These are phyloP conservation scores for Hemitrygon akajei DNA, from an alignment of 2,797 vertebrate species.

Conservation along the genomic window DNA sequence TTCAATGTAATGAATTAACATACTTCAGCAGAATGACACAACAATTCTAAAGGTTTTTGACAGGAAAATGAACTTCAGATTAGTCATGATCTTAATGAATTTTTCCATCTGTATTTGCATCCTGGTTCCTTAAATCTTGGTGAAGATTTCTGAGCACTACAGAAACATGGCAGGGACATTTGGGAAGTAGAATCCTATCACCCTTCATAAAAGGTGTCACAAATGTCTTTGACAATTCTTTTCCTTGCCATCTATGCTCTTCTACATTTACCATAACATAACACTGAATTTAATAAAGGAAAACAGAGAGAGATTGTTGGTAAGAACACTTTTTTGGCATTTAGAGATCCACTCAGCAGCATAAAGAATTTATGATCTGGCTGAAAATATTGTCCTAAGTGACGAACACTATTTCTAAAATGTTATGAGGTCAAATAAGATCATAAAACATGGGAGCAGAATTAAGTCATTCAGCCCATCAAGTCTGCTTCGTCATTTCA, in stretches of 20 bases:
- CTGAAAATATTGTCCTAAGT: not conserved
- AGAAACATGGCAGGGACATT: not conserved
- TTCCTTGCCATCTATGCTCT: not conserved
- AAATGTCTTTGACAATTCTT: not conserved
- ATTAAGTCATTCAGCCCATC: too few species aligned
- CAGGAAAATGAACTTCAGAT: not conserved
- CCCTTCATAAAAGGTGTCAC: conserved; percentile 59
- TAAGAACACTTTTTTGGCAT: not conserved
- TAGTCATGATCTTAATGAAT: not conserved
- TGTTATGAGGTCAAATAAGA: not conserved
- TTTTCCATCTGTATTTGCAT: too few species aligned
- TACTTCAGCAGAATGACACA: not conserved
- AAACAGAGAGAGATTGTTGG: not conserved
- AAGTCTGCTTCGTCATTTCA: too few species aligned
- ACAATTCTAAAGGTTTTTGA: not conserved
- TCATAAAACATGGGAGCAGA: too few species aligned
- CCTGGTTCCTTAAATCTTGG: too few species aligned
- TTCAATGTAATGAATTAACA: not conserved
- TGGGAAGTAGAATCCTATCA: not conserved
- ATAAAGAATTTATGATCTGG: not conserved
- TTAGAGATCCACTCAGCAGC: not conserved
- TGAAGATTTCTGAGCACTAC: too few species aligned
- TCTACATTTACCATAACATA: not conserved
- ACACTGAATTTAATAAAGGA: not conserved
- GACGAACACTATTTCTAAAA: not conserved